Conservation (phyloP, 2,113 vertebrate genomes). For the Apistogramma diplotaenia region DNA sequence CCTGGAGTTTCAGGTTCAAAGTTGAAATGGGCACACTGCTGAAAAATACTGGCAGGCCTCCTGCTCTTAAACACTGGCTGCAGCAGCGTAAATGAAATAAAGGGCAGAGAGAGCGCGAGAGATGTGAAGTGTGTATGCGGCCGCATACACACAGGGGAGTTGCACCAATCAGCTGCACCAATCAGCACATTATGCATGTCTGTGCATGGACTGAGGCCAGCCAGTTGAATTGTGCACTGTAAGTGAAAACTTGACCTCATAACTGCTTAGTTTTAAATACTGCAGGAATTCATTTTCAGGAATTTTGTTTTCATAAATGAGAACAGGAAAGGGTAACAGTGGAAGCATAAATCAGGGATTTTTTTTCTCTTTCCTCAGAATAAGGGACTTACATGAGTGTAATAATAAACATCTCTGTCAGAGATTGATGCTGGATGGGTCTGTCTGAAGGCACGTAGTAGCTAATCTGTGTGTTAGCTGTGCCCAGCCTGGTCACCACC, state of each 20-base stretch:
- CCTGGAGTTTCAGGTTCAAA: conserved; percentile 74
- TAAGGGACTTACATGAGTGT: conserved; percentile 60
- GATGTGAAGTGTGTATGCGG: conserved; percentile 60
- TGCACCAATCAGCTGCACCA: background rate
- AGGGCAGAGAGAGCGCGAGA: background rate
- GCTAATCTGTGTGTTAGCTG: conserved; percentile 22
- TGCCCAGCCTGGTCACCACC: conserved; percentile 51
- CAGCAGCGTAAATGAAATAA: conserved; percentile 32
- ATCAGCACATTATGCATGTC: background rate
- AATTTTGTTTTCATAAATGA: conserved; percentile 70
- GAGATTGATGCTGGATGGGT: conserved; percentile 67
- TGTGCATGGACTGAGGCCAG: background rate
- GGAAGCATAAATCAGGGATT: conserved; percentile 69
- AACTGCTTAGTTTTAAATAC: conserved; percentile 60
- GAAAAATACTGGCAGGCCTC: conserved; percentile 63
- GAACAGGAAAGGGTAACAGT: conserved; percentile 65
- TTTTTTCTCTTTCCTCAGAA: conserved; percentile 31
- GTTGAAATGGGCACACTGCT: conserved; percentile 68
- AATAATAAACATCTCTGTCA: conserved; percentile 73
- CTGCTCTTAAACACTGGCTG: conserved; percentile 43
- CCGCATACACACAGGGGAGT: conserved; percentile 1
- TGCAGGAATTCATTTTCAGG: conserved; percentile 59
- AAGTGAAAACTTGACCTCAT: conserved; percentile 66
- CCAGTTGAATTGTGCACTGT: conserved; percentile 46
- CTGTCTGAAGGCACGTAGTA: conserved; percentile 79